Conservation (phyloP, 2,797 vertebrate species). For the Eutrigla gurnardus region DNA sequence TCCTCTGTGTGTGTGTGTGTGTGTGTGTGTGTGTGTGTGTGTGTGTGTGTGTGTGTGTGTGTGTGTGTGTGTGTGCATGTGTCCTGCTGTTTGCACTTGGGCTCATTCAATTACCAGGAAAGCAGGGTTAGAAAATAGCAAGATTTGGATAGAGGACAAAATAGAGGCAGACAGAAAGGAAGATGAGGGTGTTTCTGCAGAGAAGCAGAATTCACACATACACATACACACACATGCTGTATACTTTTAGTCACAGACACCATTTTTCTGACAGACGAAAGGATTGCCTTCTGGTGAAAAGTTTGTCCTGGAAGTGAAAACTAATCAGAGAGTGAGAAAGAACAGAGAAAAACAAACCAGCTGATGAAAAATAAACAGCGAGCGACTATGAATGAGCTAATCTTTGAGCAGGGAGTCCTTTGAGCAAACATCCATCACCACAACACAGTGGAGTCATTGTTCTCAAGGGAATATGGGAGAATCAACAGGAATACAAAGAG, state of each 20-base stretch:
- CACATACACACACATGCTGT: background rate
- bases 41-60: constrained; percentile 16
- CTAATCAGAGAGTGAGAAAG: constrained; percentile 8
- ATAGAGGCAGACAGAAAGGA: background rate
- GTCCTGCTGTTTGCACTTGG: constrained; percentile 19
- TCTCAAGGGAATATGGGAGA: background rate
- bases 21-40: constrained; percentile 10
- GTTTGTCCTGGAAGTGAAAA: constrained; percentile 14
- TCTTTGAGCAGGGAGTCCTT: background rate
- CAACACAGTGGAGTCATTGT: background rate
- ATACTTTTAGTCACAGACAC: constrained; percentile 16
- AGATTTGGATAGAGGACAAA: background rate
- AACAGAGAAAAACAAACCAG: constrained; percentile 3
- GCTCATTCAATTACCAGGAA: constrained; percentile 36
- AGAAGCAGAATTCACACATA: background rate
- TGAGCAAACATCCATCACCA: constrained; percentile 22
- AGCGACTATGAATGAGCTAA: background rate
- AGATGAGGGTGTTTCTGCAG: constrained; percentile 1
- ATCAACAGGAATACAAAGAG: background rate
- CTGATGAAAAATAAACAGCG: constrained; percentile 28
- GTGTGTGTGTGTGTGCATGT: constrained; percentile 12
- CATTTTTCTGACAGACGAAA: constrained; percentile 9
- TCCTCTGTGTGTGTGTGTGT: background rate
- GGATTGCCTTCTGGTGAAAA: background rate
- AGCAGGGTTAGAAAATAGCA: constrained; percentile 22